These are phyloP conservation scores for Unio pictorum DNA, from an alignment of 2,888 invertebrate genomes.

Conservation along the genomic window DNA sequence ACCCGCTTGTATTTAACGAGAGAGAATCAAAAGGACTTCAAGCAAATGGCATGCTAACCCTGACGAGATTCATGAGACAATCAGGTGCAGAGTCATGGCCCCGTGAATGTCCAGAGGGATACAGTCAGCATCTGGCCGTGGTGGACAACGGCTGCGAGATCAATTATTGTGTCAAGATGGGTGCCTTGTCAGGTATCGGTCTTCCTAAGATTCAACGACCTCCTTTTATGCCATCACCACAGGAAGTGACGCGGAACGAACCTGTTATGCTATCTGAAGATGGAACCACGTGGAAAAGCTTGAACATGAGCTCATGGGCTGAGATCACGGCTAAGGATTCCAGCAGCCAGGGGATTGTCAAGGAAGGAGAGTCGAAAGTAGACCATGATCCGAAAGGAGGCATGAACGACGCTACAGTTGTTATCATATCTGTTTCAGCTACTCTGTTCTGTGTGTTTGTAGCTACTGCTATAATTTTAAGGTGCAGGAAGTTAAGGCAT, in stretches of 20 bases:
- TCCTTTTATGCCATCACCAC: slow-evolving; percentile 48
- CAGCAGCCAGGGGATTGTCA: too few species aligned
- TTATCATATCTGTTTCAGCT: slow-evolving; percentile 21
- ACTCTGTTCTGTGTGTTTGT: slow-evolving; percentile 32
- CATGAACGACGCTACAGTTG: too few species aligned
- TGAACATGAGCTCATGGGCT: background rate
- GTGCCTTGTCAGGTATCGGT: slow-evolving; percentile 42
- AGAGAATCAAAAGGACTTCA: too few species aligned
- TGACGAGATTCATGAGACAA: too few species aligned
- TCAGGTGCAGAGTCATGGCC: too few species aligned
- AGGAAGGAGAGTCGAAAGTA: too few species aligned
- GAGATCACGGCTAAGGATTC: too few species aligned
- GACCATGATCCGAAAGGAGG: too few species aligned
- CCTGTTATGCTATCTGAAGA: slow-evolving; percentile 31
- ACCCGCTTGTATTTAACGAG: too few species aligned
- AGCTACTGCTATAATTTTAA: slow-evolving; percentile 17
- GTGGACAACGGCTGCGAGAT: slow-evolving; percentile 22
- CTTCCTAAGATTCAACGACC: slow-evolving; percentile 52
- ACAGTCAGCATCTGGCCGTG: too few species aligned
- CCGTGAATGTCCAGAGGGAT: too few species aligned
- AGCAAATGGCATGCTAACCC: too few species aligned
- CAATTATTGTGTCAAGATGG: slow-evolving; percentile 51
- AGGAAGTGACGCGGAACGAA: slow-evolving; percentile 3
- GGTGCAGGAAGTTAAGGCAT: slow-evolving; percentile 14
- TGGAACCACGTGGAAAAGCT: slow-evolving; percentile 32